Evolutionary conservation across 2,888 invertebrate genomes (phyloP), one percentile per base, ranked within the genome.

Genomic region (Gisinianus flammeolus): DNA sequence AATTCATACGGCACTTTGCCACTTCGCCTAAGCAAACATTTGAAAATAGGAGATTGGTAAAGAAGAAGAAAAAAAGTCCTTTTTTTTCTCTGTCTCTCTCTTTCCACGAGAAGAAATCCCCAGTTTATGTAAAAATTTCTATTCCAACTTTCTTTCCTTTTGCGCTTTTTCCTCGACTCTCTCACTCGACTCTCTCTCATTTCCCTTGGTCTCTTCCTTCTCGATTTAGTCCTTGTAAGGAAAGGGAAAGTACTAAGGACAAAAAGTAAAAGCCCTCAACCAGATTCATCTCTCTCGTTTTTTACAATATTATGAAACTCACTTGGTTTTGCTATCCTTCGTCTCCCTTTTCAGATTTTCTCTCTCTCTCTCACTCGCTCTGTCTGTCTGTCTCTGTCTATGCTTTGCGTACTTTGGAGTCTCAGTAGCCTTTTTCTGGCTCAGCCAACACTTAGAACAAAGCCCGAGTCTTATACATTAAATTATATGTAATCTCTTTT

Each of bases 1-100:
- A 79, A 79, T 79, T 79, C 75, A 79, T 79, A 79, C 74, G 76
- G 79, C 71, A 75, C 79, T 79, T 79, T 79, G 70, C 78, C 78
- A 78, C 78, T 78, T 78, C 62, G 70, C 74, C 73, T 74, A 78
- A 74, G 69, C 78, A 78, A 78, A 78, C 78, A 78, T 74, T 66
- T 22, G 73, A 73, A 64, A 56, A 64, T 62, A 26, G 16, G 71
- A 44, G 58, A 62, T 33, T 22, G 30, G 31, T 8, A 58, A 58
- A 6, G n/a, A 58, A n/a, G 19, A 58, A 6, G n/a, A 28, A 4
- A 26, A 64, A 64, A 64, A 67, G 35, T 35, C 30, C n/a, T 67
- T 67, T 33, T 33, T 16, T 30, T 67, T n/a, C 35, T 35, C 33
- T 67, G 16, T 31, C 28, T 28, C 26, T 62, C 62, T 62, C 62